Evolutionary conservation across 1,140 invertebrate genomes (phyloP).

Genomic region (Drosophila bifasciata): DNA sequence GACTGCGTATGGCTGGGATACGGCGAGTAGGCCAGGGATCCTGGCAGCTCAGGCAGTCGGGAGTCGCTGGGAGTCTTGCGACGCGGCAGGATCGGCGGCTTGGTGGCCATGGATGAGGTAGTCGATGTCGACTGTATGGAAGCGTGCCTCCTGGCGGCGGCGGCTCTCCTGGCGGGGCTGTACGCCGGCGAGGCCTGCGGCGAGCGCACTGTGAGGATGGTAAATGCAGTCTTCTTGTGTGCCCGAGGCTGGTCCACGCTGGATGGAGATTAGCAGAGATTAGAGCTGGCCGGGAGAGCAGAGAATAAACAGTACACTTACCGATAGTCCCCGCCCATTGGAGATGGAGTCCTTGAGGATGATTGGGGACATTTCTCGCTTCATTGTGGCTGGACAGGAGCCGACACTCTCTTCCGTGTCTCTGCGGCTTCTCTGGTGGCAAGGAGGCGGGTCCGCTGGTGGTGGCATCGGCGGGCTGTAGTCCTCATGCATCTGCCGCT

Average conservation of each 20-base stretch:
- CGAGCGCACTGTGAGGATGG: conserved; percentile 86
- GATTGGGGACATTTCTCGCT: conserved; percentile 67
- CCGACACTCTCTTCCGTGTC: conserved; percentile 15
- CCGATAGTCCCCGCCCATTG: conserved; percentile 79
- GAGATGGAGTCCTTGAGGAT: conserved; percentile 73
- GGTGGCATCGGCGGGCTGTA: conserved; percentile 47
- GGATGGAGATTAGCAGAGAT: background rate
- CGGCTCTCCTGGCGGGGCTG: conserved; percentile 44
- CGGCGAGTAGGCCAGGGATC: conserved; percentile 17
- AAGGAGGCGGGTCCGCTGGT: conserved; percentile 55
- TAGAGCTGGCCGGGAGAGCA: background rate
- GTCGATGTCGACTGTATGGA: conserved; percentile 83
- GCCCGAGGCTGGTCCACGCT: conserved; percentile 83
- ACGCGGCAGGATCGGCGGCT: conserved; percentile 47
- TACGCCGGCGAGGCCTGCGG: conserved; percentile 70
- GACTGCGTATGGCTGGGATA: background rate
- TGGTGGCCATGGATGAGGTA: conserved; percentile 55
- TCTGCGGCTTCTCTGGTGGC: conserved; percentile 4
- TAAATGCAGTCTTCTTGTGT: conserved; percentile 85
- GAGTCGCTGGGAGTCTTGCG: conserved; percentile 61
- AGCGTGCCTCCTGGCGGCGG: conserved; percentile 49
- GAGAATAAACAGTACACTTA: too few relatives aligned
- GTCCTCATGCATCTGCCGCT: conserved; percentile 33
- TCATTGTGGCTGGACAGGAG: conserved; percentile 9
- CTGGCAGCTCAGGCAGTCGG: conserved; percentile 60